Base-by-base conservation (phyloP, 2,888 invertebrate species). In the Xestia c-nigrum region DNA sequence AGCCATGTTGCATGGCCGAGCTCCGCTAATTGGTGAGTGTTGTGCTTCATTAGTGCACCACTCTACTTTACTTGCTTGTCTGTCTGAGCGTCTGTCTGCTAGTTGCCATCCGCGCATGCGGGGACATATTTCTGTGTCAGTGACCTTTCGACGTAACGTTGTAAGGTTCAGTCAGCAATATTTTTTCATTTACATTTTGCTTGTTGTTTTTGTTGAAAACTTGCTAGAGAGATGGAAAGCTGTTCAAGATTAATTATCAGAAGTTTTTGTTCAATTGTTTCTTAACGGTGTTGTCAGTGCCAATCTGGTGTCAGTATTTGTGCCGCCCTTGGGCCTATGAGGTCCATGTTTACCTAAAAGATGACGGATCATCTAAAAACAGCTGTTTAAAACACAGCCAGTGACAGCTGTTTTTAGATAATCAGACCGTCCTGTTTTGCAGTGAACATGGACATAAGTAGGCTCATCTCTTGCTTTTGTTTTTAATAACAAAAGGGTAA, bases 31-130 rank as follows among this genome's bases (percentile, higher is more conserved):
- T 81, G 82, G 79, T 72, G 76, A 73, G 74, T 78, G 70, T 77
- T 80, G 72, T 57, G 72, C 70, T 84, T 84, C 84, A 86, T 86
- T 86, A 86, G 85, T 72, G 73, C 71, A 73, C 59, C 76, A 67
- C 76, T 80, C 67, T 63, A 81, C 84, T 81, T 78, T 63, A 76
- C 73, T 78, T 69, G 67, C 40, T 24, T 46, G 74, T 57, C 81
- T 81, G 75, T 83, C 80, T 75, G 68, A 67, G 67, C 59, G 76
- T 83, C 64, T 74, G 67, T 68, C 72, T 72, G 65, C 63, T 55
- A 43, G 66, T 75, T 69, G 50, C 76, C 67, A 59, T 74, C 59
- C 50, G 57, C 75, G 74, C 63, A 59, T 73, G 68, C 24, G 31
- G 65, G 43, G 50, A 57, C 50, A 72, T 52, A 46, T 66, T 61